Evolutionary conservation across 2,113 vertebrate species (phyloP).

Genomic region (Panthera leo): DNA sequence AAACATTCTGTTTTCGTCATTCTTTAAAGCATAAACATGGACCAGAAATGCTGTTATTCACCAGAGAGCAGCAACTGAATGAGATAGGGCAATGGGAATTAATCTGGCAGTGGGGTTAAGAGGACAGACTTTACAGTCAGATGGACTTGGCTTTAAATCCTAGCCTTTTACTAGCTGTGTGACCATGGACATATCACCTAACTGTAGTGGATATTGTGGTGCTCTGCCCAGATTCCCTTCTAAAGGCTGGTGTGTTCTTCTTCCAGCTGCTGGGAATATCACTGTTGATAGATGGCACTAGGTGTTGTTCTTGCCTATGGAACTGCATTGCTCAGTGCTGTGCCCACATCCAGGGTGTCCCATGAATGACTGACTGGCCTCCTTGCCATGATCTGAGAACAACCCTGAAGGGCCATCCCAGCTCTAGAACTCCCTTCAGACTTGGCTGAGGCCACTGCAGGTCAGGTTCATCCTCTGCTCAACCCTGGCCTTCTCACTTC

Average conservation of each 20-base stretch:
- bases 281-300: background rate
- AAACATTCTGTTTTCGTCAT: background rate
- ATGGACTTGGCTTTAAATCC: background rate
- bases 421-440: background rate
- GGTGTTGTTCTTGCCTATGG: background rate
- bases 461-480: background rate
- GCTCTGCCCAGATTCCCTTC: background rate
- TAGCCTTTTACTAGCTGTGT: background rate
- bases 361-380: background rate
- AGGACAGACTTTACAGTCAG: background rate
- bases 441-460: background rate
- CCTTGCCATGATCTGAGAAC: background rate
- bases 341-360: background rate
- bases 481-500: background rate
- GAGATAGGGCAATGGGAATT: background rate
- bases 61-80: background rate
- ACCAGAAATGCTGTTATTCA: background rate
- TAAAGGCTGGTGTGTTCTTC: background rate
- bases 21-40: background rate
- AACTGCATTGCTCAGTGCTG: background rate
- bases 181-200: background rate
- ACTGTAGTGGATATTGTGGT: background rate
- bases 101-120: background rate
- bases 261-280: background rate
- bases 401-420: background rate